A percentile compares a stretch with the other conserved stretches of the same genome.
Conservation (phyloP, 2,797 vertebrate species). For the Pseudochaenichthys georgianus region DNA sequence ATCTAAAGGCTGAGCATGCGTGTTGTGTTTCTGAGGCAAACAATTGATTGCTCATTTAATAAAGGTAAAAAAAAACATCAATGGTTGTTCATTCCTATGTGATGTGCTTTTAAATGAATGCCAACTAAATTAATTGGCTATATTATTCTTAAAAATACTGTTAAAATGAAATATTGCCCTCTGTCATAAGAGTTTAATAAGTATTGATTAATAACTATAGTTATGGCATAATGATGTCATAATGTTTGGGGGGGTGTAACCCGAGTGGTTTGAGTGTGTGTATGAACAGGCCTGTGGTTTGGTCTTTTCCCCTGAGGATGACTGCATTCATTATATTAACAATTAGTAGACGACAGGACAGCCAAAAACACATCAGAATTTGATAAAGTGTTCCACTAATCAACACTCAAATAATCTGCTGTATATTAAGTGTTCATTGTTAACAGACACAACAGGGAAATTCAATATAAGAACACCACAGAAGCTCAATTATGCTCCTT, state of each 20-base stretch:
- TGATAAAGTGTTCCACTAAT: conserved; percentile 66
- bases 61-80: too few species aligned
- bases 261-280: conserved; percentile 4
- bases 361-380: conserved; percentile 55
- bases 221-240: not conserved
- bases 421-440: conserved; percentile 54
- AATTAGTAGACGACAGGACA: conserved; percentile 33
- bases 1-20: too few species aligned
- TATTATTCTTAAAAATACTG: not conserved
- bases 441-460: conserved; percentile 70
- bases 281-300: conserved; percentile 47
- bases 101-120: too few species aligned
- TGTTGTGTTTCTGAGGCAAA: too few species aligned
- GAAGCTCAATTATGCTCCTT: conserved; percentile 64
- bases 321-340: conserved; percentile 51
- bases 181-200: not conserved
- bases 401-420: conserved; percentile 54
- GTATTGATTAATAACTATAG: not conserved
- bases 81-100: too few species aligned
- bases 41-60: too few species aligned
- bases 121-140: too few species aligned
- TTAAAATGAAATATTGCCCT: not conserved
- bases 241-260: not conserved
- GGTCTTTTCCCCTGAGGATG: conserved; percentile 32
- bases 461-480: conserved; percentile 57